Evolutionary conservation across 2,888 invertebrate species (phyloP), one percentile per base, ranked within the genome.

Genomic region (Orgyia antiqua): DNA sequence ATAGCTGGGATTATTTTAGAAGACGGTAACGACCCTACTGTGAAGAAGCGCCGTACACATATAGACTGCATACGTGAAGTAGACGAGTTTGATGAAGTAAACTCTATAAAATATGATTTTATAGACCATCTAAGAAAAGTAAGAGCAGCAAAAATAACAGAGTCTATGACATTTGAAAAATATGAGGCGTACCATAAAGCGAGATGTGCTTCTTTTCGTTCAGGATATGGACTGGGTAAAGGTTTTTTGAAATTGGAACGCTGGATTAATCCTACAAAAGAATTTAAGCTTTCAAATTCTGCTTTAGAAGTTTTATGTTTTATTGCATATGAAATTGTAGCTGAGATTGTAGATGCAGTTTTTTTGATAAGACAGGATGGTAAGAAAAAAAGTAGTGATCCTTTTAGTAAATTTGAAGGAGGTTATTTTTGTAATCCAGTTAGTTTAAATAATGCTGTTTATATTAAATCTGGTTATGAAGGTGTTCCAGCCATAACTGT

Each of bases 271-370:
- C 88, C 91, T 0, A 88, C 86, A 3, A 87, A 89, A 19, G 91
- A 92, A 42, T 65, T 91, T 10, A 89, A 87, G 24, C 87, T 93
- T 27, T 79, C 89, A 0, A 73, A 82, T 10, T 80, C 89, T 27
- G 94, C 93, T 0, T 79, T 94, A 52, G 93, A 94, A 61, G 91
- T 96, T 2, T 71, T 97, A 40, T 90, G 93, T 26, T 97, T 96
- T 64, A 86, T 96, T 45, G 95, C 96, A 0, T 95, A 95, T 67
- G 96, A 97, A 79, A 95, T 95, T 0, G 93, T 97, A 4, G 96
- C 96, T 0, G 93, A 95, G 66, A 90, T 97, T 34, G 91, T 95
- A 1, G 97, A 97, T 74, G 90, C 93, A 50, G 93, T 94, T 0
- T 90, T 96, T 40, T 67, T 96, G 27, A 91, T 96, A 1, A 87